Evolutionary conservation across 2,888 invertebrate genomes (phyloP).

Genomic region (Hoplodrina ambigua): DNA sequence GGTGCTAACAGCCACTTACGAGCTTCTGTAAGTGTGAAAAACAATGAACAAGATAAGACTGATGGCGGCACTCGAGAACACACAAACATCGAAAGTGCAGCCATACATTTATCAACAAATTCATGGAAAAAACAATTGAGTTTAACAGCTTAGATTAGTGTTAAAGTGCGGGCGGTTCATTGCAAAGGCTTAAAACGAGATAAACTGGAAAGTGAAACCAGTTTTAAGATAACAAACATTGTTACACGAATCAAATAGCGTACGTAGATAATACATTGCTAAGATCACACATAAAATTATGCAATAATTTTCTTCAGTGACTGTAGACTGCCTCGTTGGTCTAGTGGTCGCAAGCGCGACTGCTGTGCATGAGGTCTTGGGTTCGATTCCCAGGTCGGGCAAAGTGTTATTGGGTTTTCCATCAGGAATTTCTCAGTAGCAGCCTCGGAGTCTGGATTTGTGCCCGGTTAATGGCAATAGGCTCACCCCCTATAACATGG

Average conservation of each 20-base stretch:
- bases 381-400: too few relatives aligned
- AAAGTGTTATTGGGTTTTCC: too few relatives aligned
- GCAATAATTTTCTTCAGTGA: too few relatives aligned
- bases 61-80: constrained; percentile 22
- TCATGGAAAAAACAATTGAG: constrained; percentile 12
- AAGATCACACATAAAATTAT: too few relatives aligned
- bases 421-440: too few relatives aligned
- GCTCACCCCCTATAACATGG: too few relatives aligned
- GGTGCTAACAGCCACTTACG: background rate
- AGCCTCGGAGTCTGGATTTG: too few relatives aligned
- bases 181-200: constrained; percentile 1
- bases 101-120: constrained; percentile 35
- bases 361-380: too few relatives aligned
- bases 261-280: too few relatives aligned
- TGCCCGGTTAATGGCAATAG: too few relatives aligned
- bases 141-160: constrained; percentile 25
- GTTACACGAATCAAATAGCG: background rate
- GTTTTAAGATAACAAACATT: background rate
- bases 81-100: constrained; percentile 39
- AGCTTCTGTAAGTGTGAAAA: constrained; percentile 32
- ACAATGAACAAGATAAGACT: constrained; percentile 27
- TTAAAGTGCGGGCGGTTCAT: background rate
- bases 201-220: constrained; percentile 5
- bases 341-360: too few relatives aligned
- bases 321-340: too few relatives aligned